Evolutionary conservation across 2,888 invertebrate species (phyloP).

Genomic region (Zhengitettix transpicula): DNA sequence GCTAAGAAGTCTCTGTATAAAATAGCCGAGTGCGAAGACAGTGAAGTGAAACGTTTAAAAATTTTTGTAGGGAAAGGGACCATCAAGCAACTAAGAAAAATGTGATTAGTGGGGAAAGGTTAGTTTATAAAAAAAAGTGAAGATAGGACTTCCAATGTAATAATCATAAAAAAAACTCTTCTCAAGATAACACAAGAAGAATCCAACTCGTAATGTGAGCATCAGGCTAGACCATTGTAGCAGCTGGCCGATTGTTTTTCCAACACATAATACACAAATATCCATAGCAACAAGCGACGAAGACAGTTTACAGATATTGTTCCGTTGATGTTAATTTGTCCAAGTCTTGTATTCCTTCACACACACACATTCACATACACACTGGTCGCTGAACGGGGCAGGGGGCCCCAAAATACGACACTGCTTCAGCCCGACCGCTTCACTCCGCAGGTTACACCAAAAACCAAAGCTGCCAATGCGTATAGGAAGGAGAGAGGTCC

Average conservation of each 20-base stretch:
- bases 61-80: conserved; percentile 1
- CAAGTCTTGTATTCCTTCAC: background rate
- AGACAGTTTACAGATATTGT: conserved; percentile 13
- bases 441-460: background rate
- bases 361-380: background rate
- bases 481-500: background rate
- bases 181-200: background rate
- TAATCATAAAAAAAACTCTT: background rate
- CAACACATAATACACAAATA: conserved; percentile 1
- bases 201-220: conserved; percentile 1
- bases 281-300: conserved; percentile 9
- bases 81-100: conserved; percentile 4
- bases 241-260: conserved; percentile 3
- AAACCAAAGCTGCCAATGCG: background rate
- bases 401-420: background rate
- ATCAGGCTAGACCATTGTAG: conserved; percentile 5
- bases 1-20: background rate
- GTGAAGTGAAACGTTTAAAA: background rate
- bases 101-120: conserved; percentile 6
- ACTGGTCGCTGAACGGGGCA: background rate
- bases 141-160: conserved; percentile 8
- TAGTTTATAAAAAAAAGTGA: conserved; percentile 5
- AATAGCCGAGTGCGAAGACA: background rate
- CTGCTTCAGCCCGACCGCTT: background rate
- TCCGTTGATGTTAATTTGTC: background rate